These are phyloP conservation scores for Sussaba pulchella DNA, from an alignment of 2,888 invertebrate genomes.

Conservation along the genomic window DNA sequence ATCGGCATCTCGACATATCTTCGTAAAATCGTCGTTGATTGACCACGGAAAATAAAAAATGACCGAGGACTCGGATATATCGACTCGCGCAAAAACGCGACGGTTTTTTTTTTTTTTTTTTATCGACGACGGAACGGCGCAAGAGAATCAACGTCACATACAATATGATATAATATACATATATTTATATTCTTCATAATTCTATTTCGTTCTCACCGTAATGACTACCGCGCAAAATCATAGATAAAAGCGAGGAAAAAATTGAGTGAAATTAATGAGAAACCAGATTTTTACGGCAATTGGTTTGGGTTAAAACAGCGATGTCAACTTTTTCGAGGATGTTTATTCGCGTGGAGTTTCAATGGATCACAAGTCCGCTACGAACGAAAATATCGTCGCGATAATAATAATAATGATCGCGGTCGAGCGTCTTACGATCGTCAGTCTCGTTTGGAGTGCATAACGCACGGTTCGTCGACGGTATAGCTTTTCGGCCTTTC, in stretches of 20 bases:
- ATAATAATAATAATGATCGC: constrained; percentile 4
- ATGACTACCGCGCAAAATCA: constrained; percentile 39
- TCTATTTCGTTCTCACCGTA: constrained; percentile 40
- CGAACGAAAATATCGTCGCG: not conserved
- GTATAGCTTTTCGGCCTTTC: not conserved
- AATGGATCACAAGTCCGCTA: not conserved
- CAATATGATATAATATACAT: constrained; percentile 50
- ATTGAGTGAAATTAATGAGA: not conserved
- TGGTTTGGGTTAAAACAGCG: not conserved
- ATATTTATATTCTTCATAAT: constrained; percentile 33
- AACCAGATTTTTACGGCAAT: not conserved
- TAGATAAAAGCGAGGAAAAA: not conserved
- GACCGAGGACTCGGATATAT: constrained; percentile 47
- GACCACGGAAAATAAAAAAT: constrained; percentile 43
- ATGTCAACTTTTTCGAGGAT: too few relatives aligned
- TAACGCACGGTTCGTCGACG: constrained; percentile 1
- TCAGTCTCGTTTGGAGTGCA: constrained; percentile 11
- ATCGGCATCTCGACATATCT: not conserved
- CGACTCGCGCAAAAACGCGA: constrained; percentile 15
- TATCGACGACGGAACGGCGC: constrained; percentile 44
- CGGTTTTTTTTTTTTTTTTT: not conserved
- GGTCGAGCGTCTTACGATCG: constrained; percentile 4
- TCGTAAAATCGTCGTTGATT: constrained; percentile 13
- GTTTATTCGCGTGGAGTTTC: not conserved
- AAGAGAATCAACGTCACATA: constrained; percentile 52